Base-by-base conservation (phyloP, 2,888 invertebrate species). In the Athalia circularis region DNA sequence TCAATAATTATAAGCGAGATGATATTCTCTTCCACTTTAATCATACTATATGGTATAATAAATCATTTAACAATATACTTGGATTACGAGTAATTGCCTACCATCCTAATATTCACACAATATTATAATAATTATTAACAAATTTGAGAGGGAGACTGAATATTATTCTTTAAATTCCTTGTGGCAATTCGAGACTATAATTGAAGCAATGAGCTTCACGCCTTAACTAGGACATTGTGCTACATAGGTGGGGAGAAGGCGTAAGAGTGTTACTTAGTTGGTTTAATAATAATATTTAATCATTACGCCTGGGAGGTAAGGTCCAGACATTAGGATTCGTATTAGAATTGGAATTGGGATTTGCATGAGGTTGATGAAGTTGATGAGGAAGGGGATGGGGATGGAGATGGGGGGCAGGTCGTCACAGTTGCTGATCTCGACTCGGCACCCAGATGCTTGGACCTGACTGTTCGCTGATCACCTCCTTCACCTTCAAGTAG, bases 361-460 rank as follows among this genome's bases (percentile, higher is more conserved):
- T 65, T 74, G 70, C 76, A n/a, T 83, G 81, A 79, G 83, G 83
- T 79, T 82, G 82, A 13, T 45, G 59, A 74, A 85, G 83, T 87
- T 88, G 91, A 90, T 92, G 92, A 92, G 93, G 92, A 29, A 29
- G 29, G 29, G 29, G 78, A n/a, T 83, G 81, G 79, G 83, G 83
- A 80, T 82, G 82, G 45, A 47, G 59, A 74, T 85, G 83, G 87
- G 89, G 91, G 90, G 92, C 92, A 92, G 93, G 92, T 92, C 93
- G 94, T 96, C 95, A 97, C 94, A 97, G 96, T 92, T 96, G 96
- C 92, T 99, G 98, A 90, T 98, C 97, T 82, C 97, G 96, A 82
- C 87, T 88, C 85, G 98, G 97, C 87, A 99, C 97, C 99, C 99
- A 99, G 91, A 99, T 98, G 87, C 93, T 94, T 89, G 98, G 97